These are phyloP conservation scores for Heteromurus nitidus DNA, from an alignment of 2,888 invertebrate genomes.

Conservation along the genomic window DNA sequence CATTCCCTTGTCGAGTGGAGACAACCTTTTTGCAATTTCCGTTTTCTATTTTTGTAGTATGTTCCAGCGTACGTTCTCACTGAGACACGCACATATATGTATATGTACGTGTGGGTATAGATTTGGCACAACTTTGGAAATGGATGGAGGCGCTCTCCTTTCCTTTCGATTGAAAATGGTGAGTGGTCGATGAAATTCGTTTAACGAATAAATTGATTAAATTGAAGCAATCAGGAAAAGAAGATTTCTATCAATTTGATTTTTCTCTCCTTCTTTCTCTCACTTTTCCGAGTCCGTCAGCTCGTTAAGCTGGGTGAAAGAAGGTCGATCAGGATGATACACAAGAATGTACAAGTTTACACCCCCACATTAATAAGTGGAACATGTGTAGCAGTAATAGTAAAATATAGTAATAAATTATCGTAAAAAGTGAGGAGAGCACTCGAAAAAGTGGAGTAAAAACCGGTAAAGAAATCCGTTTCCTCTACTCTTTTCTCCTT, in stretches of 20 bases:
- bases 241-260: conserved; percentile 36
- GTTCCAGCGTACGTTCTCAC: too few species aligned
- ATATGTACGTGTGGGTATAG: too few species aligned
- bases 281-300: too few species aligned
- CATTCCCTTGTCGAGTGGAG: too few species aligned
- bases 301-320: conserved; percentile 21
- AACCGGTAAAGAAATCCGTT: not conserved
- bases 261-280: conserved; percentile 12
- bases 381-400: conserved; percentile 15
- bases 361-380: not conserved
- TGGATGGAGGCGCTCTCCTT: too few species aligned
- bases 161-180: too few species aligned
- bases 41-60: too few species aligned
- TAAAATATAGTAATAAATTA: conserved; percentile 44
- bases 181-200: conserved; percentile 25
- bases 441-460: not conserved
- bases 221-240: conserved; percentile 46
- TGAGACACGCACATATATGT: too few species aligned
- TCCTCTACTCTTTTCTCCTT: not conserved
- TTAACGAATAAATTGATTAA: conserved; percentile 38
- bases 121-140: too few species aligned
- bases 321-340: not conserved
- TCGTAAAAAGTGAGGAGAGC: conserved; percentile 37
- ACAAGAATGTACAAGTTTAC: too few species aligned
- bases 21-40: too few species aligned